Percentiles rank a stretch among this genome's conserved stretches.
Evolutionary conservation across 2,888 invertebrate species (phyloP).

Genomic region (Leucophenga maculata): DNA sequence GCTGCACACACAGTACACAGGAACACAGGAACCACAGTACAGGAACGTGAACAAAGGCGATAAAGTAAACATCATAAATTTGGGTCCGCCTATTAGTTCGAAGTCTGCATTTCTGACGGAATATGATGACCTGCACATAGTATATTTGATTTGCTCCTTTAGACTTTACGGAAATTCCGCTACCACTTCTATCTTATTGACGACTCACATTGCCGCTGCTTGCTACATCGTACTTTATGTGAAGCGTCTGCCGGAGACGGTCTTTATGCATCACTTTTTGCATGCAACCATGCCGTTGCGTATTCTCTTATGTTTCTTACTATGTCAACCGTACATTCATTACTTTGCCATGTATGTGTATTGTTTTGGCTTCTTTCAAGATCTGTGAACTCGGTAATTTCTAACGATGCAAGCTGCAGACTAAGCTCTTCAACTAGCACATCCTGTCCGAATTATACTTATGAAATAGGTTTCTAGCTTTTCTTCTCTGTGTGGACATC

Average conservation of each 20-base stretch:
- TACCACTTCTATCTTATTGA: slow-evolving; percentile 60
- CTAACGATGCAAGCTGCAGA: slow-evolving; percentile 92
- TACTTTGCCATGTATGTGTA: slow-evolving; percentile 82
- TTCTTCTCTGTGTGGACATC: slow-evolving; percentile 95
- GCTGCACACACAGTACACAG: too few species aligned
- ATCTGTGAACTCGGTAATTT: slow-evolving; percentile 95
- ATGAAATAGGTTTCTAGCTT: slow-evolving; percentile 94
- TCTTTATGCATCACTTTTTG: slow-evolving; percentile 97
- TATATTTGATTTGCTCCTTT: slow-evolving; percentile 91
- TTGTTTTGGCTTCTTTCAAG: slow-evolving; percentile 83
- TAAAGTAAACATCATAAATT: slow-evolving; percentile 92
- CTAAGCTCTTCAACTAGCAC: slow-evolving; percentile 86
- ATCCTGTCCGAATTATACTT: slow-evolving; percentile 99
- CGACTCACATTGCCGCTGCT: slow-evolving; percentile 80
- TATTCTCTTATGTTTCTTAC: slow-evolving; percentile 96
- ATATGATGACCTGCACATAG: slow-evolving; percentile 94
- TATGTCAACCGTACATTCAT: slow-evolving; percentile 96
- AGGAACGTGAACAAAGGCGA: slow-evolving; percentile 77
- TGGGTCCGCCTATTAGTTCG: slow-evolving; percentile 98
- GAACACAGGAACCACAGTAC: too few species aligned
- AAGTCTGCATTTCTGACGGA: slow-evolving; percentile 96
- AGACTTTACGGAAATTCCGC: slow-evolving; percentile 86
- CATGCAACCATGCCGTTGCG: slow-evolving; percentile 97
- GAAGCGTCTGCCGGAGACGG: slow-evolving; percentile 93
- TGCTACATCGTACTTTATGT: slow-evolving; percentile 94